Percentiles rank a stretch among this genome's conserved stretches.
Conservation (phyloP, 2,888 invertebrate genomes). For the Ashinkailepas kermadecensis region DNA sequence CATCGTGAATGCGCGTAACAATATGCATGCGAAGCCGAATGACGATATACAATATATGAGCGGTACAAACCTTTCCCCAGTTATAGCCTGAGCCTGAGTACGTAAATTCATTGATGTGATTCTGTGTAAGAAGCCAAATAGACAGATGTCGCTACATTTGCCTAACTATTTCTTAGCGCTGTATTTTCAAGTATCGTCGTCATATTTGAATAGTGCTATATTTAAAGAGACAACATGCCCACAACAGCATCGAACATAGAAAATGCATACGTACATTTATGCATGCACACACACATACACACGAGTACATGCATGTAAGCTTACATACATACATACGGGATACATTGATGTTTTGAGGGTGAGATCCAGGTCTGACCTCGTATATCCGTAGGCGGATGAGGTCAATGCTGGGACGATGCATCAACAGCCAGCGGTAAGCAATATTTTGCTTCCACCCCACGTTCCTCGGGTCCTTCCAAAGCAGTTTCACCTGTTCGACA, state of each 20-base stretch:
- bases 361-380: slow-evolving; percentile 27
- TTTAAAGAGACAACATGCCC: too few species aligned
- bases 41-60: too few species aligned
- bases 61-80: too few species aligned
- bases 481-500: slow-evolving; percentile 55
- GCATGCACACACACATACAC: not conserved
- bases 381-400: slow-evolving; percentile 81
- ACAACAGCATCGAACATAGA: too few species aligned
- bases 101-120: too few species aligned
- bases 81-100: too few species aligned
- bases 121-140: slow-evolving; percentile 40
- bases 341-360: too few species aligned
- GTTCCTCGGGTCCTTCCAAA: slow-evolving; percentile 88
- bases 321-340: not conserved
- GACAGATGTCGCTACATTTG: too few species aligned
- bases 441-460: slow-evolving; percentile 86
- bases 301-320: not conserved
- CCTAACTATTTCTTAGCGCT: not conserved
- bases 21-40: too few species aligned
- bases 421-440: slow-evolving; percentile 84
- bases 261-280: not conserved
- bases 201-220: too few species aligned
- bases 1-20: too few species aligned
- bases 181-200: too few species aligned
- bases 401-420: slow-evolving; percentile 83